Percentiles rank a stretch among this genome's conserved stretches.
phyloP scores from a whole-genome alignment of 2,888 invertebrate species.

The Corbicula japonica region DNA sequence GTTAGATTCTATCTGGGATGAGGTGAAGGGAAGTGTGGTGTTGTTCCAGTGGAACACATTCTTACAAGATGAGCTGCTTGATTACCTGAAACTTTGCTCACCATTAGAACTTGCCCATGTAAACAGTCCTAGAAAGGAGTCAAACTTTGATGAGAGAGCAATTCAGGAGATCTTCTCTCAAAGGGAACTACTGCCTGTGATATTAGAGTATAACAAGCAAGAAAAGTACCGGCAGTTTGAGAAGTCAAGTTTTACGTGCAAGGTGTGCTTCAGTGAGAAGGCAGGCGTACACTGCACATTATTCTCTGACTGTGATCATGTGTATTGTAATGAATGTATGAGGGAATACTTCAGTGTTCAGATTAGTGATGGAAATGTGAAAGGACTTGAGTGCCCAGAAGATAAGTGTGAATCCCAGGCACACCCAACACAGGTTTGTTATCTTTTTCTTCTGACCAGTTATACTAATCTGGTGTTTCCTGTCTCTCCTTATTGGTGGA shows the following conservation, averaged over 20 bases:
- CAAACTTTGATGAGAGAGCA: conserved; percentile 72
- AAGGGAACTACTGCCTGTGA: conserved; percentile 73
- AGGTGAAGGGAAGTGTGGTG: conserved; percentile 87
- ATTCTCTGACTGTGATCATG: conserved; percentile 89
- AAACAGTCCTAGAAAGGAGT: conserved; percentile 55
- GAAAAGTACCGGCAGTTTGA: conserved; percentile 82
- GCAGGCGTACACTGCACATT: conserved; percentile 87
- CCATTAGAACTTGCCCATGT: conserved; percentile 79
- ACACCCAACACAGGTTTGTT: conserved; percentile 88
- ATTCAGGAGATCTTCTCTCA: conserved; percentile 82
- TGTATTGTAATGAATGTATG: conserved; percentile 89
- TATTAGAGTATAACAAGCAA: conserved; percentile 83
- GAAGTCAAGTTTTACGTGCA: conserved; percentile 85
- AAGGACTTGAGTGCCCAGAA: conserved; percentile 87
- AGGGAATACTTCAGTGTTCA: conserved; percentile 88
- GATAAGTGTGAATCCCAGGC: conserved; percentile 88
- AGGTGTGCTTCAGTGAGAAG: conserved; percentile 88
- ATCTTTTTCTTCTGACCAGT: no score
- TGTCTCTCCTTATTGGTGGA: no score
- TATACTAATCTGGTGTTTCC: no score
- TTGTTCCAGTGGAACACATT: conserved; percentile 88
- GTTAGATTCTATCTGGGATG: conserved; percentile 88
- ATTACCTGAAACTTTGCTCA: conserved; percentile 75
- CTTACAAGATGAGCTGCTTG: conserved; percentile 88
- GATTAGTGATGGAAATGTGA: conserved; percentile 88